phyloP scores from a whole-genome alignment of 37 sponge, comb jelly and placozoan genomes.

The Lycopodina hypogea region DNA sequence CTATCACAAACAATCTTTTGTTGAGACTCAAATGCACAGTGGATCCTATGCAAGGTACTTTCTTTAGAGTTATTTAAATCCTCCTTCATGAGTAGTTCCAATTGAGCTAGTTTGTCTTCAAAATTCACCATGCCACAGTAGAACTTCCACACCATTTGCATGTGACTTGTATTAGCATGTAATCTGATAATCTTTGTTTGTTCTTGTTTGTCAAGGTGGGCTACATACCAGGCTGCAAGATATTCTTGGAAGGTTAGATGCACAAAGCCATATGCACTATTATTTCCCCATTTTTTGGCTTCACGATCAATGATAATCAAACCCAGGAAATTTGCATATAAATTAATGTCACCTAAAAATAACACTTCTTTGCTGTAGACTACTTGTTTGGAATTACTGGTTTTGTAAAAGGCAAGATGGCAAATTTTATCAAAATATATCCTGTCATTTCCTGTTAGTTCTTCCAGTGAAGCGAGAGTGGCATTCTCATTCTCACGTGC shows the following conservation, averaged over 20 bases:
- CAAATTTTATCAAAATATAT: slow-evolving; percentile 11
- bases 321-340: not conserved
- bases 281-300: not conserved
- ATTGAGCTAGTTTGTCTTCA: not conserved
- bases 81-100: not conserved
- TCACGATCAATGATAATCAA: not conserved
- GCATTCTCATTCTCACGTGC: no score
- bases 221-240: no score
- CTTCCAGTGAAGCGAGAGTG: not conserved
- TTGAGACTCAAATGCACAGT: slow-evolving; percentile 12
- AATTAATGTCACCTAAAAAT: not conserved
- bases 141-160: slow-evolving; percentile 19
- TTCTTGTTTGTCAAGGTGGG: not conserved
- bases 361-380: not conserved
- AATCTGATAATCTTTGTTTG: not conserved
- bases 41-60: not conserved
- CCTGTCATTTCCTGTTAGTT: not conserved
- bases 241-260: no score
- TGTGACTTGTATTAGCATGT: not conserved
- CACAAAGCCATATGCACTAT: slow-evolving; percentile 1
- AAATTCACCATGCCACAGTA: slow-evolving; percentile 15
- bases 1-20: not conserved
- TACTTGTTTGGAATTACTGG: not conserved
- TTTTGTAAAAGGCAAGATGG: slow-evolving; percentile 3
- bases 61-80: not conserved